Base-by-base conservation (phyloP, 1,140 invertebrate species). In the Matsumurasca onukii region DNA sequence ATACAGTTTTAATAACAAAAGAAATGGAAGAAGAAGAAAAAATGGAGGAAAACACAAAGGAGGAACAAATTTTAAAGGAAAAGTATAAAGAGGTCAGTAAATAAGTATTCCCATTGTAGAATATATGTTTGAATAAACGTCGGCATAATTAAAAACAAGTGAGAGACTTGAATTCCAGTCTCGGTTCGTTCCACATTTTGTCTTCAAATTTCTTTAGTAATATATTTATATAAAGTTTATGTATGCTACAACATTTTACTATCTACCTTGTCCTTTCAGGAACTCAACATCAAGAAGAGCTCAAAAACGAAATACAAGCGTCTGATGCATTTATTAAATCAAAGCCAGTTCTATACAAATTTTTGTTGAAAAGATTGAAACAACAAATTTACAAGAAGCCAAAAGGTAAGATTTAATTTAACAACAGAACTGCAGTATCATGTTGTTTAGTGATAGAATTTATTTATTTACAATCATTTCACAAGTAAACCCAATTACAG, bases 341-440 rank as follows among this genome's bases (percentile, higher is more conserved):
- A 64, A 29, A 71, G 70, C 51, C 70, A 71, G 29, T 71, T 71
- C 48, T 71, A 71, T 49, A 39, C 70, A 13, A 55, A 65, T 9
- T 71, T 71, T 31, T 57, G 45, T 66, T 29, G 39, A 57, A 57
- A 69, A 65, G 31, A 64, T 66, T 1, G 45, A 30, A 57, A 24
- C 31, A n/a, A 48, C 62, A 30, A 20, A 62, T 3, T 13, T n/a
- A 15, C 29, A 69, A 69, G 59, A 57, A 34, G 51, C 59, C 17
- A 49, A 69, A 30, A 34, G 27, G 67, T 69, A 51, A 61, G 29
- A 27, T 17, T 9, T 31, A 57, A n/a, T 34, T 20, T 49, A 27
- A n/a, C n/a, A n/a, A n/a, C n/a, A n/a, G n/a, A n/a, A n/a, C n/a
- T n/a, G n/a, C n/a, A n/a, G n/a, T n/a, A n/a, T n/a, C n/a, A n/a